Percentiles rank a stretch among this genome's conserved stretches.
Evolutionary conservation across 2,888 invertebrate species (phyloP).

Genomic region (Amiota communis): DNA sequence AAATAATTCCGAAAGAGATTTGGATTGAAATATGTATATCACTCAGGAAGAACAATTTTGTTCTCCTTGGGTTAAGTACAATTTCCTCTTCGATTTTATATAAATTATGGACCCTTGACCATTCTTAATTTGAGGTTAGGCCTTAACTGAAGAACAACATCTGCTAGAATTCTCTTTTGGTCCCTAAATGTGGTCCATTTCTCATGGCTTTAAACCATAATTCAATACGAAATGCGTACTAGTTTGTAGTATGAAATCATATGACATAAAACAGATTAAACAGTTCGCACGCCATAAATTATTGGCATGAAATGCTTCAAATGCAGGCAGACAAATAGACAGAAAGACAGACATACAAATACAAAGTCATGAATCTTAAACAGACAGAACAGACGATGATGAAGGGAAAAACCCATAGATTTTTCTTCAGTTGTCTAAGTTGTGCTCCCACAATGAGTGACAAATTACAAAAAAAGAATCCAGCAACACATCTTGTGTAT

Average conservation of each 20-base stretch:
- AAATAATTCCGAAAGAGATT: no score
- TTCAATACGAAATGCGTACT: constrained; percentile 38
- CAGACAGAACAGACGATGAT: constrained; percentile 28
- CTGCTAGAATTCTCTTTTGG: no score
- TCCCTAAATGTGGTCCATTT: constrained; percentile 4
- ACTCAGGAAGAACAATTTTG: no score
- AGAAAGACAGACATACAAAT: constrained; percentile 12
- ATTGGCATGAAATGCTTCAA: constrained; percentile 39
- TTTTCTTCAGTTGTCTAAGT: no score
- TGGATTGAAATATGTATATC: no score
- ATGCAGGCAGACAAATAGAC: constrained; percentile 26
- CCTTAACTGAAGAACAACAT: not conserved
- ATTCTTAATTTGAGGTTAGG: no score
- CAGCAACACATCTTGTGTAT: no score
- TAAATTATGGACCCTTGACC: no score
- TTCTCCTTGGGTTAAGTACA: no score
- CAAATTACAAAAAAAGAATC: no score
- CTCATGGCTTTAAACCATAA: constrained; percentile 30
- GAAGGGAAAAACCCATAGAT: not conserved
- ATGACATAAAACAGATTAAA: constrained; percentile 46
- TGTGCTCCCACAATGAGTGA: no score
- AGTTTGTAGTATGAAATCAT: constrained; percentile 41
- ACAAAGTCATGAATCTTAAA: constrained; percentile 29
- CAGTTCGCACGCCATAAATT: constrained; percentile 47
- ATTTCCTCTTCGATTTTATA: no score